Evolutionary conservation across 2,888 invertebrate species (phyloP).

Genomic region (Tipula vernalis): DNA sequence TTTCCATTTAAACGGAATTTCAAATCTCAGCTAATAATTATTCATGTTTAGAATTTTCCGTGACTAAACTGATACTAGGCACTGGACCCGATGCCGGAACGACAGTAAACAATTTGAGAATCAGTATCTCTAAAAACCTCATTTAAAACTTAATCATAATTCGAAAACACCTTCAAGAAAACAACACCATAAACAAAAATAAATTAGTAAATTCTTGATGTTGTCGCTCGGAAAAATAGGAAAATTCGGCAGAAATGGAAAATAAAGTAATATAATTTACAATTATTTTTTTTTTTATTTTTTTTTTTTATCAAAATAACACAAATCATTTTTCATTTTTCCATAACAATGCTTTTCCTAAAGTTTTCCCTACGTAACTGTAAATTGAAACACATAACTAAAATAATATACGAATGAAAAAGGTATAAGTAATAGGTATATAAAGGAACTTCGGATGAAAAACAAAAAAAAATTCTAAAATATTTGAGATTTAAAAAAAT

Average conservation of each 20-base stretch:
- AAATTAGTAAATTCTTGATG: not conserved
- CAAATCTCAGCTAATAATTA: no score
- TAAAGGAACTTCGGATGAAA: not conserved
- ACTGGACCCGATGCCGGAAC: no score
- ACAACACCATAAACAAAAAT: not conserved
- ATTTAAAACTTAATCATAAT: not conserved
- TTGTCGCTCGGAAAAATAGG: not conserved
- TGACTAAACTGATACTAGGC: no score
- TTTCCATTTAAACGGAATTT: no score
- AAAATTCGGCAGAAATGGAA: not conserved
- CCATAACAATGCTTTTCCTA: not conserved
- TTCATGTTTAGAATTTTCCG: no score
- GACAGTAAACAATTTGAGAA: no score
- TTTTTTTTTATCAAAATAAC: not conserved
- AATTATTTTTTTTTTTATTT: not conserved
- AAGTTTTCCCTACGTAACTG: not conserved
- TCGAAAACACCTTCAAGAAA: not conserved
- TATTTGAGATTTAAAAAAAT: not conserved
- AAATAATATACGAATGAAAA: not conserved
- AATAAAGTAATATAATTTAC: not conserved
- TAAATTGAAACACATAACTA: not conserved
- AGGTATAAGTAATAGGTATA: not conserved
- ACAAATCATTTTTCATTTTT: constrained; percentile 1
- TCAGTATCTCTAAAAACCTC: no score
- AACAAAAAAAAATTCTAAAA: not conserved